A percentile compares a stretch with the other conserved stretches of the same genome.
Evolutionary conservation across 2,888 invertebrate species (phyloP).

Genomic region (Panzeria rudis): DNA sequence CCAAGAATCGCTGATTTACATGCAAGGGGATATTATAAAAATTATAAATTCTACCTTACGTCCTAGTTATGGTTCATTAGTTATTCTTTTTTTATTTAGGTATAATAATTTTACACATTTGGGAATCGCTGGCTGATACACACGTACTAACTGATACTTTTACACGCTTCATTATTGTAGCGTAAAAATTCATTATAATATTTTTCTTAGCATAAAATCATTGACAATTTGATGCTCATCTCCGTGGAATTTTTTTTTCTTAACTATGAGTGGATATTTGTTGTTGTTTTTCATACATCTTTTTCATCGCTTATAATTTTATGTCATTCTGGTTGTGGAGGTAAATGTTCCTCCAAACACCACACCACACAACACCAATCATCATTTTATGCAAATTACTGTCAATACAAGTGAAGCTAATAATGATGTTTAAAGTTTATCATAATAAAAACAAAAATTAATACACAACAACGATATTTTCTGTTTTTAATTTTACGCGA

Average conservation of each 20-base stretch:
- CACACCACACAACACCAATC: slow-evolving; percentile 14
- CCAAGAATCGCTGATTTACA: too few species aligned
- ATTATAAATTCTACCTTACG: too few species aligned
- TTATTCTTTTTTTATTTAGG: too few species aligned
- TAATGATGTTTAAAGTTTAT: slow-evolving; percentile 59
- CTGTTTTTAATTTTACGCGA: slow-evolving; percentile 23
- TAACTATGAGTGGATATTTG: slow-evolving; percentile 9
- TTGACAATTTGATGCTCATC: slow-evolving; percentile 69
- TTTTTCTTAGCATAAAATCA: slow-evolving; percentile 58
- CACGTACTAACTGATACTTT: neutral
- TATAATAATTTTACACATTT: neutral
- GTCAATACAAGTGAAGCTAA: slow-evolving; percentile 52
- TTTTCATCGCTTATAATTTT: slow-evolving; percentile 38
- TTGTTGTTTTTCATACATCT: slow-evolving; percentile 1
- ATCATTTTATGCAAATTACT: slow-evolving; percentile 62
- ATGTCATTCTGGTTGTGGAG: slow-evolving; percentile 45
- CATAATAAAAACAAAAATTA: slow-evolving; percentile 22
- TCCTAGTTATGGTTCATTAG: too few species aligned
- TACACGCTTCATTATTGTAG: slow-evolving; percentile 55
- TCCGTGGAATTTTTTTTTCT: slow-evolving; percentile 5
- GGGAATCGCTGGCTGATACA: slow-evolving; percentile 13
- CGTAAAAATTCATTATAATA: slow-evolving; percentile 57
- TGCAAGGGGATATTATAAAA: too few species aligned
- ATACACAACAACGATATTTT: slow-evolving; percentile 8
- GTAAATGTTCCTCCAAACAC: slow-evolving; percentile 40